These are phyloP conservation scores for Brachionus sp. DNA, from an alignment of 1,140 invertebrate species.

Conservation along the genomic window DNA sequence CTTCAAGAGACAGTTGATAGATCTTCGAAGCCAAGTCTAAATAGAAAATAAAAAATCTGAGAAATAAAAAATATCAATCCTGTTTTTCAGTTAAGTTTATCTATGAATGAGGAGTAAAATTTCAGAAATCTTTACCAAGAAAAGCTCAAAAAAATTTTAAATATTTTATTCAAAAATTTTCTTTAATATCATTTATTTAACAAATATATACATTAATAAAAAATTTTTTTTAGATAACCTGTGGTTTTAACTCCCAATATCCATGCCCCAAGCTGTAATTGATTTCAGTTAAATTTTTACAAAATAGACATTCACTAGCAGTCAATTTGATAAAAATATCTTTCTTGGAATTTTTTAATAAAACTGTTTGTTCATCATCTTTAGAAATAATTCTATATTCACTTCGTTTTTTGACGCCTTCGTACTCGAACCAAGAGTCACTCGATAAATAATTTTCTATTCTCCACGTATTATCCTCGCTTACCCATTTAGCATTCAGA, in stretches of 20 bases:
- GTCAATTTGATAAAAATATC: not conserved
- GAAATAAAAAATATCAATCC: too few relatives aligned
- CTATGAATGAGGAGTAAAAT: too few relatives aligned
- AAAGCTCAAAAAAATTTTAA: too few relatives aligned
- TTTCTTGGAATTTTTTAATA: not conserved
- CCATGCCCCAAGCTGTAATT: not conserved
- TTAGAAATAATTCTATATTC: not conserved
- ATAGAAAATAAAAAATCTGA: too few relatives aligned
- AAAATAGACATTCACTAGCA: not conserved
- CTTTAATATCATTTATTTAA: too few relatives aligned
- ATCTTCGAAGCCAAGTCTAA: too few relatives aligned
- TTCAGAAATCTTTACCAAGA: too few relatives aligned
- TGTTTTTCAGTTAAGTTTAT: too few relatives aligned
- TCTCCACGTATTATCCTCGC: not conserved
- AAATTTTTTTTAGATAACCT: not conserved
- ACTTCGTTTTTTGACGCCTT: not conserved
- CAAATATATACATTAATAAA: not conserved
- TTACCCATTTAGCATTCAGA: not conserved
- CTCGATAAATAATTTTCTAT: constrained; percentile 16
- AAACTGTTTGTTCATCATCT: not conserved
- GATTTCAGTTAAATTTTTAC: not conserved
- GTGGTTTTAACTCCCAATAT: not conserved
- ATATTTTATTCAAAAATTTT: too few relatives aligned
- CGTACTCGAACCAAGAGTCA: constrained; percentile 1
- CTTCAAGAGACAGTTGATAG: too few relatives aligned